Evolutionary conservation across 2,797 vertebrate genomes (phyloP).

Genomic region (Aphelocoma californica): DNA sequence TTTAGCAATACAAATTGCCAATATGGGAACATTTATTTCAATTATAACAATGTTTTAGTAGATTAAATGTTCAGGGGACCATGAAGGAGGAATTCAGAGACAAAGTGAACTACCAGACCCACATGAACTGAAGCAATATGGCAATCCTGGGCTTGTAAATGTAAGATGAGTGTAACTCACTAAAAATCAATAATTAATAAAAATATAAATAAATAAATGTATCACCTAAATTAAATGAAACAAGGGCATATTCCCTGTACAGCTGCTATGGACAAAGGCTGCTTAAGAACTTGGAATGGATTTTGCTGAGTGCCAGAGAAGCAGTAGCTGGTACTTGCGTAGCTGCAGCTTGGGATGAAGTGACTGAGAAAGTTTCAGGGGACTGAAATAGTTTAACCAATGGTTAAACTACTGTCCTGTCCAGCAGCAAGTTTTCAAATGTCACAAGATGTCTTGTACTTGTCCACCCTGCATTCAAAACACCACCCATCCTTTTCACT

Average conservation of each 20-base stretch:
- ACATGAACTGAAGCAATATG: rapidly evolving
- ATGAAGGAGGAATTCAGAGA: not conserved
- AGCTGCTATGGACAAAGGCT: not conserved
- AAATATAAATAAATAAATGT: not conserved
- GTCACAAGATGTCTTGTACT: not conserved
- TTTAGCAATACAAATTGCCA: not conserved
- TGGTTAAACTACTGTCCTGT: not conserved
- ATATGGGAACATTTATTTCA: not conserved
- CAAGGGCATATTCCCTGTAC: not conserved
- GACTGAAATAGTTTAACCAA: not conserved
- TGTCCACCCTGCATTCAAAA: not conserved
- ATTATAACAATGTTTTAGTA: not conserved
- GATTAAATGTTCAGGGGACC: not conserved
- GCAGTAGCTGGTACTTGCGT: not conserved
- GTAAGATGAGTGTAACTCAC: not conserved
- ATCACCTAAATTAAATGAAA: not conserved
- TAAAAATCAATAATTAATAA: not conserved
- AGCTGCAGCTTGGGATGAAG: not conserved
- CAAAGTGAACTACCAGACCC: not conserved
- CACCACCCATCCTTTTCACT: not conserved
- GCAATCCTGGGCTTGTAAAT: not conserved
- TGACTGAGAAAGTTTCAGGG: not conserved
- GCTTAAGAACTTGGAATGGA: not conserved
- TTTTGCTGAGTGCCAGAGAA: not conserved
- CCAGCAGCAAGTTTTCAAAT: not conserved